Percentiles rank a stretch among this genome's conserved stretches.
These are phyloP conservation scores for Cryptus armator DNA, from an alignment of 2,888 invertebrate species.

Conservation along the genomic window DNA sequence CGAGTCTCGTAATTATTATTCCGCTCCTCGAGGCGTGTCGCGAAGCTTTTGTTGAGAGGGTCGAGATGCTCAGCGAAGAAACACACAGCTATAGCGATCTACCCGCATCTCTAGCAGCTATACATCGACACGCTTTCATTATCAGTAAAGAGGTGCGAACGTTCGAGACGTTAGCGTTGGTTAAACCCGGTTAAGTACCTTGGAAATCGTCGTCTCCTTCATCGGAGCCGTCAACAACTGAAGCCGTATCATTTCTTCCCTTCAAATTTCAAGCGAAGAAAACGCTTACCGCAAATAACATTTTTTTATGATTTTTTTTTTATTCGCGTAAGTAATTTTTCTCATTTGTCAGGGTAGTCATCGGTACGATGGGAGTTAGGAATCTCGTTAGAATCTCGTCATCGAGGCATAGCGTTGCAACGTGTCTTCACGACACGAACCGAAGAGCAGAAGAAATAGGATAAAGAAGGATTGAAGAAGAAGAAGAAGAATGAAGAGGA, in stretches of 20 bases:
- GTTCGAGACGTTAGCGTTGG: neutral
- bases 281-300: neutral
- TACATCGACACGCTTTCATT: constrained; percentile 6
- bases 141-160: neutral
- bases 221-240: neutral
- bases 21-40: neutral
- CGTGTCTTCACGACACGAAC: constrained; percentile 17
- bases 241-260: neutral
- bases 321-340: neutral
- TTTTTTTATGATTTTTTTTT: neutral
- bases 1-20: constrained; percentile 1
- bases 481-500: constrained; percentile 1
- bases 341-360: neutral
- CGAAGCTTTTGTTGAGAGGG: neutral
- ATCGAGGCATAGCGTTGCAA: neutral
- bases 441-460: neutral
- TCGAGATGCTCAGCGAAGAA: neutral
- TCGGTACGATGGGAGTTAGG: neutral
- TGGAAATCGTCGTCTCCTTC: neutral
- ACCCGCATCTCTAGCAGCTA: neutral
- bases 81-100: neutral
- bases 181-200: neutral
- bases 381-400: constrained; percentile 38
- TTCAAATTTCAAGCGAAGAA: neutral
- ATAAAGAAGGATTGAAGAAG: constrained; percentile 11